Base-by-base conservation (phyloP, 2,113 vertebrate species). In the Pelmatolapia mariae region DNA sequence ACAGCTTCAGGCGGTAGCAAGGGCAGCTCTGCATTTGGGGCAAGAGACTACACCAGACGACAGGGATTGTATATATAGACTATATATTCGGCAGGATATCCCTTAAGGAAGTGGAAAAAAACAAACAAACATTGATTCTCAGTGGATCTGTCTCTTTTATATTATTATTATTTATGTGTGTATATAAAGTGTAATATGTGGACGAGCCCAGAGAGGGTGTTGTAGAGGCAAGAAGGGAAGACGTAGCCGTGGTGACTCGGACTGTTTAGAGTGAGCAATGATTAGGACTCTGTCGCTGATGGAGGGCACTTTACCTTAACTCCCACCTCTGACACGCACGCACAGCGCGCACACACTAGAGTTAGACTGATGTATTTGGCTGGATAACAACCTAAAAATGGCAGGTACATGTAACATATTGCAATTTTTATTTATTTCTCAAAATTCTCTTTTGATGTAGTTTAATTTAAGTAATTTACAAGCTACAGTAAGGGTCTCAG, bases 251-350 rank as follows among this genome's bases (percentile, higher is more conserved):
- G 89, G 91, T 50, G 93, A 93, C 94, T 91, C 56, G 43, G 95
- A 96, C 95, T 96, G 94, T 96, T 95, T 92, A 19, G 87, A 89
- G 92, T 89, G 88, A 92, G 57, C 83, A 76, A 87, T 80, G 76
- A 68, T 93, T 90, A 26, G 89, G 92, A 91, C 92, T 95, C 81
- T 85, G 86, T 88, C 82, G 22, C 36, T 90, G 89, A 94, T 91
- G 92, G 95, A 95, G 94, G 83, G 94, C 95, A 96, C 96, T 96
- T 96, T 96, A 97, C 92, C 94, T 82, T 18, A 78, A 89, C 86
- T 78, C 85, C 76, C 83, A n/a, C 87, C 47, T 40, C 68, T 5
- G 22, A 85, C 66, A 89, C 56, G 53, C 84, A 87, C 81, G 43
- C 86, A 68, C 31, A 76, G 47, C 76, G 10, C 40, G 43, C 63